Evolutionary conservation across 1,140 invertebrate species (phyloP).

Genomic region (Berghia stephanieae): DNA sequence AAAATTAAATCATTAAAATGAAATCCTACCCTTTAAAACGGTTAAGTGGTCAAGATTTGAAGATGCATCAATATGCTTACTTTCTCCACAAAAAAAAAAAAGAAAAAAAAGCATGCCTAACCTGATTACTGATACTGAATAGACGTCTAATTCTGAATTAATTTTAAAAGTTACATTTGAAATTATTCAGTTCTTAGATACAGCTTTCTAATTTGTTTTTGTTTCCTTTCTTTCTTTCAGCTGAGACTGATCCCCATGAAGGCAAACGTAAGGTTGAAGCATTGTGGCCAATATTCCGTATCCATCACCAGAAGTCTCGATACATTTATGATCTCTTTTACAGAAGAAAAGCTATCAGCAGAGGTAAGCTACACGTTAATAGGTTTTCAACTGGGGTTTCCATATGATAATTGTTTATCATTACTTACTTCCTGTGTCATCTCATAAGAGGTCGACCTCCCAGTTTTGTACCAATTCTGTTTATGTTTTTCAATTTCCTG

Average conservation of each 20-base stretch:
- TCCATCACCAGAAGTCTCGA: constrained; percentile 97
- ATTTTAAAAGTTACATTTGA: neutral
- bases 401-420: constrained; percentile 23
- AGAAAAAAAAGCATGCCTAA: too few species aligned
- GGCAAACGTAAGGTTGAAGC: constrained; percentile 98
- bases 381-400: too few species aligned
- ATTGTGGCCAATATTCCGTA: constrained; percentile 97
- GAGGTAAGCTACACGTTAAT: constrained; percentile 73
- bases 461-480: too few species aligned
- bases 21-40: too few species aligned
- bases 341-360: constrained; percentile 93
- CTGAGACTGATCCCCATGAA: constrained; percentile 97
- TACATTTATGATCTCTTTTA: constrained; percentile 99
- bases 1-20: too few species aligned
- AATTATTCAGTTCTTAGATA: neutral
- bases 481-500: too few species aligned
- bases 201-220: constrained; percentile 19
- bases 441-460: too few species aligned
- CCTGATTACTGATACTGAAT: too few species aligned
- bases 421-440: neutral
- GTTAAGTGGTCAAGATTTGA: too few species aligned
- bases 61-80: too few species aligned
- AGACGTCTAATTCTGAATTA: too few species aligned
- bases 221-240: constrained; percentile 71
- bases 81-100: too few species aligned